These are phyloP conservation scores for Blera fallax DNA, from an alignment of 2,888 invertebrate species.

Conservation along the genomic window DNA sequence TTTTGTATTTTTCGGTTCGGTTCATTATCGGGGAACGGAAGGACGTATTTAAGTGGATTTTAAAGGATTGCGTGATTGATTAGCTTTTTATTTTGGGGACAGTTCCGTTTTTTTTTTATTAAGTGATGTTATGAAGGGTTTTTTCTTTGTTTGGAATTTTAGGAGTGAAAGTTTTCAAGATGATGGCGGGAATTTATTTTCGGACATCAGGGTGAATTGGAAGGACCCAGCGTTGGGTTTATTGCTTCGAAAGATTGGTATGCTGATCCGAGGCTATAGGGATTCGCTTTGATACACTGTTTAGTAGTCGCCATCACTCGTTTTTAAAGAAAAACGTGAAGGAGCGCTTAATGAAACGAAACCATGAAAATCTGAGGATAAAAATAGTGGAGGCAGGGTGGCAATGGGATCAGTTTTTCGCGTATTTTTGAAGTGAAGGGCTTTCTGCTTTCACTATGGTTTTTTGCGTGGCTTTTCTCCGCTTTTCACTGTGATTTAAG, in stretches of 20 bases:
- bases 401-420: no score
- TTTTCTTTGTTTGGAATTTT: neutral
- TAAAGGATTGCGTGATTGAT: constrained; percentile 67
- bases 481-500: no score
- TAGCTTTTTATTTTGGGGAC: constrained; percentile 63
- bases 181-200: constrained; percentile 6
- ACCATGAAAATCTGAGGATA: no score
- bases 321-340: no score
- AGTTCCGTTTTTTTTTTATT: constrained; percentile 3
- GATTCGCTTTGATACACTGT: no score
- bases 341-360: no score
- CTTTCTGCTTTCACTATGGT: no score
- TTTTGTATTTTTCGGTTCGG: constrained; percentile 51
- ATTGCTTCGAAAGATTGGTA: neutral
- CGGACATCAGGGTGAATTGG: neutral
- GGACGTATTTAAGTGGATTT: constrained; percentile 54
- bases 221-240: neutral
- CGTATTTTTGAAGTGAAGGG: no score
- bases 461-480: no score
- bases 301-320: no score
- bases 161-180: neutral
- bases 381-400: no score
- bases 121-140: neutral
- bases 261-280: neutral
- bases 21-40: constrained; percentile 38